Evolutionary conservation across 2,888 invertebrate species (phyloP), one percentile per base, ranked within the genome.

Genomic region (Noctua comes): DNA sequence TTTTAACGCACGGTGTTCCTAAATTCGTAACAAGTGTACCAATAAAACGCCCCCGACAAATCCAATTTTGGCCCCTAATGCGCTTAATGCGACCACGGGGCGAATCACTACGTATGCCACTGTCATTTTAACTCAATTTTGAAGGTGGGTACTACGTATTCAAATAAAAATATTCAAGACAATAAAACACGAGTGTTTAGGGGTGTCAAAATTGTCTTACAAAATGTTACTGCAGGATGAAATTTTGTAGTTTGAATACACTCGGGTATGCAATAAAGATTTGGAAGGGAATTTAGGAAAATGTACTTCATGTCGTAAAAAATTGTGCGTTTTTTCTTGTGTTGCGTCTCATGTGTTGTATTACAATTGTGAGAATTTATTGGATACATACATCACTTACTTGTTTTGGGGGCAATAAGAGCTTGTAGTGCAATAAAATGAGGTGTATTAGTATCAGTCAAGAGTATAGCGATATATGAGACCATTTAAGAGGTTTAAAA

Each of bases 81-180:
- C 95, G 93, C 91, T 94, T 96, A 96, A 96, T 95, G 94, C 96
- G 94, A 95, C 96, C 96, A 94, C 96, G 94, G 94, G 95, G 95
- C 95, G 96, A 96, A 96, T 96, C 96, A 95, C 95, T 96, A 96
- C 96, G 94, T 94, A 95, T 93, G 95, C 96, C 96, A 93, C 96
- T 96, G 96, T 96, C 96, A 96, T 96, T 97, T 96, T 97, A 96
- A 97, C 97, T 96, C 96, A 95, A 97, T 97, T 97, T 96, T 94
- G 92, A 94, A 95, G 93, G 93, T 85, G 89, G 90, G 83, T 88
- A 86, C 85, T 86, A 87, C 89, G 87, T 90, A 93, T 94, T 94
- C 94, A 93, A 94, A 95, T 95, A 95, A 95, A 95, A 95, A 96
- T 95, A 95, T 95, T 94, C 94, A 93, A 91, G 90, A 93, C 93